A percentile compares a stretch with the other conserved stretches of the same genome.
Conservation (phyloP, 2,797 vertebrate genomes). For the Mus minutoides region DNA sequence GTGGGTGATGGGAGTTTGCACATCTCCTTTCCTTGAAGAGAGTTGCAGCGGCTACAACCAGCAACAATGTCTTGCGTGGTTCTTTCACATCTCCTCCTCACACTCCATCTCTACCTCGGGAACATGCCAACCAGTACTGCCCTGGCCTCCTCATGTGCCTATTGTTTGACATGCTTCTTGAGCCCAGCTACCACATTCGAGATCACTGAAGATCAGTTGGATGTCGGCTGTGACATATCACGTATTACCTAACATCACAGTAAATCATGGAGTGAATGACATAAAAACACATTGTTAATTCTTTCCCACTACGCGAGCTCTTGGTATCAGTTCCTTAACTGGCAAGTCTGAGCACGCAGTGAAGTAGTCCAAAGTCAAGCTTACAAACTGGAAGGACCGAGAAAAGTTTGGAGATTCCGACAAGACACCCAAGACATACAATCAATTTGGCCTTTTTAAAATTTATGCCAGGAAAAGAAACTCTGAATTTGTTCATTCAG, state of each 20-base stretch:
- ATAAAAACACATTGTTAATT: not conserved
- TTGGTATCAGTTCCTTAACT: not conserved
- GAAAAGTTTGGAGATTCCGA: not conserved
- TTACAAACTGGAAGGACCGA: not conserved
- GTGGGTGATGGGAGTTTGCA: not conserved
- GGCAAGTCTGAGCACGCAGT: not conserved
- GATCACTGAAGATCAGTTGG: not conserved
- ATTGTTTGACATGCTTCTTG: not conserved
- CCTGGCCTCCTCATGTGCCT: not conserved
- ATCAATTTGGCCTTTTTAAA: not conserved
- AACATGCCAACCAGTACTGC: not conserved
- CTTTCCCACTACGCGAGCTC: not conserved
- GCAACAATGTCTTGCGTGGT: not conserved
- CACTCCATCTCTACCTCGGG: not conserved
- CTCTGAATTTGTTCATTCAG: not conserved
- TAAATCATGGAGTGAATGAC: not conserved
- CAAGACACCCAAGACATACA: not conserved
- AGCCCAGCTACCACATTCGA: not conserved
- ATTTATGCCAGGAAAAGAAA: not conserved
- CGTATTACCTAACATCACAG: not conserved
- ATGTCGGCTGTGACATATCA: not conserved
- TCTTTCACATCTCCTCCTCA: not conserved
- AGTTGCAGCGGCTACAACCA: not conserved
- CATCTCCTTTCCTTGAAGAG: not conserved
- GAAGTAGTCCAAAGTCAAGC: not conserved